Conservation (phyloP, 2,797 vertebrate genomes). For the Dicrostonyx torquatus region DNA sequence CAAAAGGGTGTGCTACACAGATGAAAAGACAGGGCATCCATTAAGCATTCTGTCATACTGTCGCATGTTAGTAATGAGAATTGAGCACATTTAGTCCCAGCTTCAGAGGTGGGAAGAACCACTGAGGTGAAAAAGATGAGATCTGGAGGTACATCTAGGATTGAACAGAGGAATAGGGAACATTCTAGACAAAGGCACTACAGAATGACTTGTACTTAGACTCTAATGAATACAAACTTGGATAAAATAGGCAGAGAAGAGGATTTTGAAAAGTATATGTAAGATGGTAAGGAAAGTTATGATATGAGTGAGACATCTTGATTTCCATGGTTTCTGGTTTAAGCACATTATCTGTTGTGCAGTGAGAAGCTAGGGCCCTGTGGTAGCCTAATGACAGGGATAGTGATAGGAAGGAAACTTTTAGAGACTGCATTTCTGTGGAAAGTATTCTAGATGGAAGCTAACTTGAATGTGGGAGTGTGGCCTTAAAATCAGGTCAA, state of each 20-base stretch:
- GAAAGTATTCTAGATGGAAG: conserved; percentile 26
- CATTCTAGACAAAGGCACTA: conserved; percentile 32
- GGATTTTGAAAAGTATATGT: conserved; percentile 32
- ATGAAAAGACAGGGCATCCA: conserved; percentile 45
- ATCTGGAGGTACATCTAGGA: conserved; percentile 15
- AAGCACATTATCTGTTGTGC: neutral
- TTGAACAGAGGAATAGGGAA: conserved; percentile 56
- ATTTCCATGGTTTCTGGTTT: conserved; percentile 38
- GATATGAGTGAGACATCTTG: neutral
- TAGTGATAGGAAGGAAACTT: neutral
- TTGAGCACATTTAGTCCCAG: conserved; percentile 42
- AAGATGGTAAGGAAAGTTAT: conserved; percentile 44
- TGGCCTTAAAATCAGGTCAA: conserved; percentile 29
- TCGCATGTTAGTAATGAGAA: neutral
- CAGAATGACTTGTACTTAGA: conserved; percentile 32
- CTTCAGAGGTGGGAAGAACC: conserved; percentile 41
- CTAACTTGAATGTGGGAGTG: neutral
- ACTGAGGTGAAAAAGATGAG: conserved; percentile 54
- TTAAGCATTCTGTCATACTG: conserved; percentile 21
- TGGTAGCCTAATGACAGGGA: neutral
- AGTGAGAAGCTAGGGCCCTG: neutral
- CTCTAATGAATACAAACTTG: conserved; percentile 31
- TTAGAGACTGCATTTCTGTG: conserved; percentile 19
- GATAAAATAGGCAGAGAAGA: conserved; percentile 16
- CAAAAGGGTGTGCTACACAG: conserved; percentile 20